Percentiles rank a stretch among this genome's conserved stretches.
Conservation (phyloP, 2,113 vertebrate genomes). For the Amia ocellicauda region DNA sequence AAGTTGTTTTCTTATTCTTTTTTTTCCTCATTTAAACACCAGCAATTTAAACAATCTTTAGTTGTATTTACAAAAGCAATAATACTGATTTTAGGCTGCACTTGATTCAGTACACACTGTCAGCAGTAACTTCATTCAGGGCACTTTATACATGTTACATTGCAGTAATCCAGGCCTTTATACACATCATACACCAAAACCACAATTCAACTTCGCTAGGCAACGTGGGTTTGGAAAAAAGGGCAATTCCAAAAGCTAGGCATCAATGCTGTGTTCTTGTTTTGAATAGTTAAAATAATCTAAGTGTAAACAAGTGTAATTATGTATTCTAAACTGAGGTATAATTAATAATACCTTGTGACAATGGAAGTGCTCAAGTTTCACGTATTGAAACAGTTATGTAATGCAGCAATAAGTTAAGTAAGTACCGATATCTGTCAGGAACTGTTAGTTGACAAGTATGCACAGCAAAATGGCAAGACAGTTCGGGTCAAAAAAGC, state of each 20-base stretch:
- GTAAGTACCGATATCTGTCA: constrained; percentile 5
- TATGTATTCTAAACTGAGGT: background rate
- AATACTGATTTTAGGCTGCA: constrained; percentile 4
- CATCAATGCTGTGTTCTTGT: background rate
- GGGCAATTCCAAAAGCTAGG: background rate
- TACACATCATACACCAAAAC: background rate
- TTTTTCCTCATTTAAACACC: constrained; percentile 16
- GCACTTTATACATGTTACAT: constrained; percentile 4
- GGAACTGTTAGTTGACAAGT: background rate
- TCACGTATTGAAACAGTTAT: background rate
- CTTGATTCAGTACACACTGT: background rate
- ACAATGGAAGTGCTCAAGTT: background rate
- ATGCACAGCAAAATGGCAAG: background rate
- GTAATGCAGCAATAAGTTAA: background rate
- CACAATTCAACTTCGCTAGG: background rate
- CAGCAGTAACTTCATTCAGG: constrained; percentile 1
- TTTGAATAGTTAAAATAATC: background rate
- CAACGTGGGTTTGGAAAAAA: no score
- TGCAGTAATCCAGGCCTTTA: constrained; percentile 2
- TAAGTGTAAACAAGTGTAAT: no score
- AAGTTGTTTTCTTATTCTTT: no score
- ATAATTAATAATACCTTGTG: background rate
- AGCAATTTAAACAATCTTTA: constrained; percentile 6
- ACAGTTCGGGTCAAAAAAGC: background rate
- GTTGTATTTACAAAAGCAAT: background rate